Percentiles rank a stretch among this genome's conserved stretches.
Evolutionary conservation across 1,140 invertebrate genomes (phyloP).

Genomic region (Rhynchophorus ferrugineus): DNA sequence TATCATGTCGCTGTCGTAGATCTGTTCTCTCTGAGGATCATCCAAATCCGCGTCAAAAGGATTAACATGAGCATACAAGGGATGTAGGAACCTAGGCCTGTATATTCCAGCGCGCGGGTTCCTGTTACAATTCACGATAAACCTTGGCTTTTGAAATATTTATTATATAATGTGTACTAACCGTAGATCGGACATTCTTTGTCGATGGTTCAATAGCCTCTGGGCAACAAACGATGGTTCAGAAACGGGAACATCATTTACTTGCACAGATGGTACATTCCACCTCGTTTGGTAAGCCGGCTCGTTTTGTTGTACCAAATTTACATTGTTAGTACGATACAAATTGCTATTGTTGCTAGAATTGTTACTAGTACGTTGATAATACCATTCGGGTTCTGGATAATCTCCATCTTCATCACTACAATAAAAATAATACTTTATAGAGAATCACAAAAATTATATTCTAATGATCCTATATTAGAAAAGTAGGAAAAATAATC

Average conservation of each 20-base stretch:
- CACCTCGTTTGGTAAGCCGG: conserved; percentile 16
- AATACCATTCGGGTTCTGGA: conserved; percentile 19
- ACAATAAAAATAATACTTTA: neutral
- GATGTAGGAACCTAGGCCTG: conserved; percentile 40
- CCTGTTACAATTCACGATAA: conserved; percentile 2
- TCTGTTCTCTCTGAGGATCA: conserved; percentile 37
- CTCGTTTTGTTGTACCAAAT: conserved; percentile 4
- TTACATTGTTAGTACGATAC: conserved; percentile 28
- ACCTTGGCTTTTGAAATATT: neutral
- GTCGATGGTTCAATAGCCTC: conserved; percentile 19
- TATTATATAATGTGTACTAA: neutral
- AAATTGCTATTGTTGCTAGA: conserved; percentile 11
- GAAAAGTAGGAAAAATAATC: no score
- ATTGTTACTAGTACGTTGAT: conserved; percentile 17
- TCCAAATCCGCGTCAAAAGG: conserved; percentile 40
- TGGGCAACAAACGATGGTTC: conserved; percentile 28
- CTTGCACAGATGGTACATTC: conserved; percentile 51
- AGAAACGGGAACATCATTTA: conserved; percentile 50
- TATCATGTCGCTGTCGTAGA: conserved; percentile 38
- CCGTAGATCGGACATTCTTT: conserved; percentile 28
- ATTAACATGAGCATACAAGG: conserved; percentile 37
- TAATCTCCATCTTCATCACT: conserved; percentile 18
- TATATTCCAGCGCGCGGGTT: conserved; percentile 30
- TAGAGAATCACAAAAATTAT: no score
- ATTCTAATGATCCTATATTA: no score